Conservation (phyloP, 1,140 invertebrate genomes). For the roundworm (Caenorhabditis elegans) region DNA sequence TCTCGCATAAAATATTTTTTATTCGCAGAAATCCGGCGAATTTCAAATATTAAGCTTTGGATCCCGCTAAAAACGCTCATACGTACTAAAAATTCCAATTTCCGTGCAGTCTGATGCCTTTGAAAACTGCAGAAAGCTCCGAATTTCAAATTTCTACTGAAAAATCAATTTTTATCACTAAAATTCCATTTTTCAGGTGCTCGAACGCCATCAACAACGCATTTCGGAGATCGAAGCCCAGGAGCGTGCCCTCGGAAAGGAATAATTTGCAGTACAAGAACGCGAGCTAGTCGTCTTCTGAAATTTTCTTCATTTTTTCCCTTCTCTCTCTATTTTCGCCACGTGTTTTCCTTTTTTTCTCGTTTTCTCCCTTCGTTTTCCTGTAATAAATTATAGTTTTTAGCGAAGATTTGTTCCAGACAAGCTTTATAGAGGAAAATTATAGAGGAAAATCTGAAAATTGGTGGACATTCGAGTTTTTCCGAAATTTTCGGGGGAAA, state of each 20-base stretch:
- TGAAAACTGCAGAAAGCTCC: too few species aligned
- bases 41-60: too few species aligned
- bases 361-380: not conserved
- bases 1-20: too few species aligned
- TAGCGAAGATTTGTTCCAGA: not conserved
- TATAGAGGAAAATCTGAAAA: too few species aligned
- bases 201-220: constrained; percentile 46
- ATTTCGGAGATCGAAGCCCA: constrained; percentile 48
- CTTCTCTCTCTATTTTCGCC: not conserved
- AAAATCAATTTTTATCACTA: too few species aligned
- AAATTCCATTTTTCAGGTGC: constrained; percentile 42
- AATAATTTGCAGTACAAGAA: not conserved
- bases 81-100: too few species aligned
- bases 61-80: too few species aligned
- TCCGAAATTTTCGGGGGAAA: too few species aligned
- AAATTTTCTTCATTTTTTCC: not conserved
- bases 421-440: too few species aligned
- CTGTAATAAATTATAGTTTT: constrained; percentile 30
- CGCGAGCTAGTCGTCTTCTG: not conserved
- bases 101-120: too few species aligned
- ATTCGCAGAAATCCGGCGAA: too few species aligned
- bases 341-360: not conserved
- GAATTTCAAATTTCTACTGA: not conserved
- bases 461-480: too few species aligned
- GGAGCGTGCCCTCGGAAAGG: constrained; percentile 38